Evolutionary conservation across 2,113 vertebrate species (phyloP).

Genomic region (Psittacula cyanocephala): DNA sequence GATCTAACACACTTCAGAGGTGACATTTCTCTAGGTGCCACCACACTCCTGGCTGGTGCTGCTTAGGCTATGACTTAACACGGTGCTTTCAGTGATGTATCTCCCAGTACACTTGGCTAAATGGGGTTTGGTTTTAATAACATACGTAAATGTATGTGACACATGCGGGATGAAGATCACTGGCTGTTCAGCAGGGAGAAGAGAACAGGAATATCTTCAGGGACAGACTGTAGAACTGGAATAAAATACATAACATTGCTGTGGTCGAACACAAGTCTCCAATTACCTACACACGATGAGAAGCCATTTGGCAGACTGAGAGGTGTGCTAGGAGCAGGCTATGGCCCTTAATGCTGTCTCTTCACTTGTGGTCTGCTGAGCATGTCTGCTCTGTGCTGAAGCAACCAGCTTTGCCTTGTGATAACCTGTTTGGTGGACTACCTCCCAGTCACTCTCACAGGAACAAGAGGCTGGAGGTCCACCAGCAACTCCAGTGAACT

Average conservation of each 20-base stretch:
- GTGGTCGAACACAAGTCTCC: not conserved
- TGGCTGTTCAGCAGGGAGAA: not conserved
- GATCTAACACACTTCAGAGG: not conserved
- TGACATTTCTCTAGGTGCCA: not conserved
- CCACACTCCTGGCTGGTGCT: not conserved
- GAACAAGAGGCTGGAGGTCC: not conserved
- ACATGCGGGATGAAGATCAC: not conserved
- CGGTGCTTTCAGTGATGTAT: not conserved
- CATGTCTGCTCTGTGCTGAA: not conserved
- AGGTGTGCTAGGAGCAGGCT: not conserved
- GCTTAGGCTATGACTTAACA: not conserved
- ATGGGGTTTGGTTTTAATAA: not conserved
- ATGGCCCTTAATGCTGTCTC: not conserved
- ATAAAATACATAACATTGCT: not conserved
- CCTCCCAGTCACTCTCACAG: not conserved
- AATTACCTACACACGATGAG: not conserved
- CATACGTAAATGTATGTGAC: not conserved
- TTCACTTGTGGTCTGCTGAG: not conserved
- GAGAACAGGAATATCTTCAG: not conserved
- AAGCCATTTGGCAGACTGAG: not conserved
- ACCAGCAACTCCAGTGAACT: not conserved
- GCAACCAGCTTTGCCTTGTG: not conserved
- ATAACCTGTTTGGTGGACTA: not conserved
- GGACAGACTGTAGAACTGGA: not conserved
- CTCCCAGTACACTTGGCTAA: not conserved